These are phyloP conservation scores for Dicyrtoma fusca DNA, from an alignment of 2,888 invertebrate genomes.

Conservation along the genomic window DNA sequence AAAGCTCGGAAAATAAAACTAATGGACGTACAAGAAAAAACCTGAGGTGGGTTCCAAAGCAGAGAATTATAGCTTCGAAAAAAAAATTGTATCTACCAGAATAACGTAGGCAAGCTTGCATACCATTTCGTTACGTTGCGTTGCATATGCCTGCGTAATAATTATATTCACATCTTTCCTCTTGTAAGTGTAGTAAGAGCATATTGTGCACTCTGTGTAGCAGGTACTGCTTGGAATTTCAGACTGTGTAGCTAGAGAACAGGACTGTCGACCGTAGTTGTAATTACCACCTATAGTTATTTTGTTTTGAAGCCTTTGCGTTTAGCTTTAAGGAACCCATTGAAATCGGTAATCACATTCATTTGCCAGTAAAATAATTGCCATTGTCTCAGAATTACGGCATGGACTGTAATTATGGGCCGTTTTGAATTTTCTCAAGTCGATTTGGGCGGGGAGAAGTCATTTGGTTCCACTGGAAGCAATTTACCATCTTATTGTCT, in stretches of 20 bases:
- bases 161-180: neutral
- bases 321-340: conserved; percentile 10
- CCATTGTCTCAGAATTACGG: conserved; percentile 25
- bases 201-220: neutral
- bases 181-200: neutral
- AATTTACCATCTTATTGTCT: too few species aligned
- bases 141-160: too few species aligned
- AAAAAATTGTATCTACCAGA: too few species aligned
- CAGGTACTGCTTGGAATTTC: neutral
- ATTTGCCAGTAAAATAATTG: conserved; percentile 31
- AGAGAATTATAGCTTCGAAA: too few species aligned
- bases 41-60: neutral
- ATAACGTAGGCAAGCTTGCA: too few species aligned
- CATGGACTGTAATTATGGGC: conserved; percentile 30
- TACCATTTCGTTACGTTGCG: too few species aligned
- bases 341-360: conserved; percentile 32
- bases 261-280: neutral
- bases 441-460: conserved; percentile 1
- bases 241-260: too few species aligned
- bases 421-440: conserved; percentile 29
- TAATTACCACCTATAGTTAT: neutral
- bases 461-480: too few species aligned
- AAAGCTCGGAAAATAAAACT: conserved; percentile 15
- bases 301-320: neutral
- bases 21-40: conserved; percentile 17